These are phyloP conservation scores for Aphrocallistes beatrix DNA, from an alignment of 37 sponge, comb jelly and placozoan genomes.

Conservation along the genomic window DNA sequence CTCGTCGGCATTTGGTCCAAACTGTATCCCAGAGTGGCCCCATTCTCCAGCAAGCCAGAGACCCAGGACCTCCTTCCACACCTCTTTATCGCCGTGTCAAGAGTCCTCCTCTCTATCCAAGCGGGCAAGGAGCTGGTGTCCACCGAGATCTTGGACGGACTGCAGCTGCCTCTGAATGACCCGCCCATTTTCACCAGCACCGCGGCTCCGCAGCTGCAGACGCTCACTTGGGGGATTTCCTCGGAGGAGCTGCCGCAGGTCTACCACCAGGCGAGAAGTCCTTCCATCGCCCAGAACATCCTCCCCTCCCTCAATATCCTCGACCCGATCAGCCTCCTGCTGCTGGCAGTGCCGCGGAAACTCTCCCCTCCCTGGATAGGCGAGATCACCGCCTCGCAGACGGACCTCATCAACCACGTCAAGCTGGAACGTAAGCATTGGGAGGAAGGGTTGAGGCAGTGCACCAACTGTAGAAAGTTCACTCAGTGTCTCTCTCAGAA, in stretches of 20 bases:
- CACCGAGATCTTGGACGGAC: background rate
- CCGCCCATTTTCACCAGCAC: background rate
- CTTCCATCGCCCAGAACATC: background rate
- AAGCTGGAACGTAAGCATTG: conserved; percentile 2
- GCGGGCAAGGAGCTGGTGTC: background rate
- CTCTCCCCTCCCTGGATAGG: conserved; percentile 14
- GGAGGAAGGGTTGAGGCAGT: background rate
- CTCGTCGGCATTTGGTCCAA: background rate
- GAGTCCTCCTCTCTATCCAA: background rate
- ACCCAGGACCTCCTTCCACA: background rate
- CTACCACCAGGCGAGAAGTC: conserved; percentile 2
- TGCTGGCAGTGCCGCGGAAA: background rate
- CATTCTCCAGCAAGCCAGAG: background rate
- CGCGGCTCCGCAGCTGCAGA: background rate
- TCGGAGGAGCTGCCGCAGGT: background rate
- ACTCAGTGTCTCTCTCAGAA: background rate
- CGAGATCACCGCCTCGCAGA: background rate
- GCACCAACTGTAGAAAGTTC: background rate
- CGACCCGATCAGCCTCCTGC: background rate
- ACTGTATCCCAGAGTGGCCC: background rate
- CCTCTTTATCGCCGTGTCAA: background rate
- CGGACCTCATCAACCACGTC: background rate
- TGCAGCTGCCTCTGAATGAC: background rate
- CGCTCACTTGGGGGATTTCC: background rate
- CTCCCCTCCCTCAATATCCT: background rate